These are phyloP conservation scores for Drosophila borealis DNA, from an alignment of 2,888 invertebrate species.

Conservation along the genomic window DNA sequence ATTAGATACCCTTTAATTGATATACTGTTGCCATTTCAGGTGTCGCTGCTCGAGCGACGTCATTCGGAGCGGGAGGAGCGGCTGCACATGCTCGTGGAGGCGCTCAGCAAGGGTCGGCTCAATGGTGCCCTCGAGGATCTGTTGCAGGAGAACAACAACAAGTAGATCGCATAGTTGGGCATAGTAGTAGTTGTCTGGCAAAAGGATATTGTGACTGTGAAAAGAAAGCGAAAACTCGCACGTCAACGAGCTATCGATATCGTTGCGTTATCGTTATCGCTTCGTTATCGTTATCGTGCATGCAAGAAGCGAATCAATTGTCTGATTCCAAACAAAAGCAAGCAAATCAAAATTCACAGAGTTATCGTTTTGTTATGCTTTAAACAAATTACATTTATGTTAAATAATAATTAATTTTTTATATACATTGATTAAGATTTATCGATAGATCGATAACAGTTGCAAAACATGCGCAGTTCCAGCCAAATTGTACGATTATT, in stretches of 20 bases:
- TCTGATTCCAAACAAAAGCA: background rate
- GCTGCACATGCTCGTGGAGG: constrained; percentile 84
- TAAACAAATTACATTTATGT: constrained; percentile 31
- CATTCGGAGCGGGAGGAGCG: constrained; percentile 85
- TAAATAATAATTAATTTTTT: constrained; percentile 27
- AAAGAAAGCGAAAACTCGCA: background rate
- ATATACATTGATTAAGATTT: constrained; percentile 20
- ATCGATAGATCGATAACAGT: constrained; percentile 25
- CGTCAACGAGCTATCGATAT: background rate
- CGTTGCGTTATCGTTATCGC: constrained; percentile 8
- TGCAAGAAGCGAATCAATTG: background rate
- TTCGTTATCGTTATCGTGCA: background rate
- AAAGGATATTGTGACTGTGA: background rate
- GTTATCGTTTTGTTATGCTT: constrained; percentile 10
- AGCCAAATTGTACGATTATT: constrained; percentile 42
- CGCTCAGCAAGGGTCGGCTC: constrained; percentile 84
- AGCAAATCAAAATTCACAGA: constrained; percentile 33
- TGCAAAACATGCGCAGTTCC: constrained; percentile 24
- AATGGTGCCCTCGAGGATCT: constrained; percentile 84
- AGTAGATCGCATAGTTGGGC: constrained; percentile 51
- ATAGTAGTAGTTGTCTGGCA: background rate
- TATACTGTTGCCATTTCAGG: constrained; percentile 63
- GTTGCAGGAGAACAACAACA: constrained; percentile 83
- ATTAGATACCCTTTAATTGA: background rate
- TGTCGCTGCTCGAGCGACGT: constrained; percentile 84